A percentile compares a stretch with the other conserved stretches of the same genome.
Evolutionary conservation across 92 coral and sea anemone genomes (phyloP).

Genomic region (Blastomussa wellsi): DNA sequence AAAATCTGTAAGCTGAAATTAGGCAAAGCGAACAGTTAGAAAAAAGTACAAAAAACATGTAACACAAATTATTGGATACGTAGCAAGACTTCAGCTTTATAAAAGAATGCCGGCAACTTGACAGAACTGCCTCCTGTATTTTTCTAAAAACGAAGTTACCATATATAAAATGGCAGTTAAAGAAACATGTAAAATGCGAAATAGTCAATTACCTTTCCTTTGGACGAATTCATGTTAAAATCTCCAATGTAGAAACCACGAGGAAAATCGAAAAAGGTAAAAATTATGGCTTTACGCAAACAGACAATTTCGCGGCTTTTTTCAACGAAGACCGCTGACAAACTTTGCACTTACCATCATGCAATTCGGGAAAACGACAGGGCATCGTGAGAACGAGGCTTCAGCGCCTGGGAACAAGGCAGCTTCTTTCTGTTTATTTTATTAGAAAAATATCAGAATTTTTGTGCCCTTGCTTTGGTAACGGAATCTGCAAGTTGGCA

Average conservation of each 20-base stretch:
- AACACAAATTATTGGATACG: neutral
- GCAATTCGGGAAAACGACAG: neutral
- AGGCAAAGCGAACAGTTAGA: neutral
- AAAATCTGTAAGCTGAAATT: slow-evolving; percentile 68
- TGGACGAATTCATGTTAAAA: slow-evolving; percentile 32
- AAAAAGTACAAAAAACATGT: neutral
- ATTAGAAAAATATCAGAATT: neutral
- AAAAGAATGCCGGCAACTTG: neutral
- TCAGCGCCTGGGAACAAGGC: too few species aligned
- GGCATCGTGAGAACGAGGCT: slow-evolving; percentile 15
- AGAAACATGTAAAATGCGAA: neutral
- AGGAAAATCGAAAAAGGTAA: neutral
- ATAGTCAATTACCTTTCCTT: slow-evolving; percentile 18
- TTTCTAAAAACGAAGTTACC: neutral
- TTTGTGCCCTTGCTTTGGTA: neutral
- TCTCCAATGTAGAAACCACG: slow-evolving; percentile 7
- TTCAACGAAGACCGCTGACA: slow-evolving; percentile 33
- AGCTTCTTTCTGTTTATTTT: neutral
- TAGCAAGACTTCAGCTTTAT: neutral
- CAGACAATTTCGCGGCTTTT: slow-evolving; percentile 52
- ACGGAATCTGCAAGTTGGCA: neutral
- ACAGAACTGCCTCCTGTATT: neutral
- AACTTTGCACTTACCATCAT: neutral
- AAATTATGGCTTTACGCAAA: slow-evolving; percentile 32
- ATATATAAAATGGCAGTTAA: neutral